Base-by-base conservation (phyloP, 2,113 vertebrate species). In the Neodon shergylaensis region DNA sequence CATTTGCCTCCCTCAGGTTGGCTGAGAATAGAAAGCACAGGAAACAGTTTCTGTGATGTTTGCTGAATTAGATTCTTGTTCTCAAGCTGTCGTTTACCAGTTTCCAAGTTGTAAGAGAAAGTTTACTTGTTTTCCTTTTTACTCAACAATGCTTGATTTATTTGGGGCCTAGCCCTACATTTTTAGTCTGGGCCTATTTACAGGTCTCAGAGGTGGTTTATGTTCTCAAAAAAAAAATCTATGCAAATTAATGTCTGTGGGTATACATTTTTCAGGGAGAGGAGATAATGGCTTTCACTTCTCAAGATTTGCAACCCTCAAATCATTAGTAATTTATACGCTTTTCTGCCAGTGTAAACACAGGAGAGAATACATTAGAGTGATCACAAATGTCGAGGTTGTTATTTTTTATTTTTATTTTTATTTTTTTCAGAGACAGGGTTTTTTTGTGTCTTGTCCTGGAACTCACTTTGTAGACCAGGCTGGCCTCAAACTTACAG, bases 61-160 rank as follows among this genome's bases (percentile, higher is more conserved):
- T 90, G 22, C 36, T 78, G 68, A 87, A 89, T n/a, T 74, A 87
- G 66, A 36, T 22, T 54, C 26, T 33, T 95, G 0, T 49, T 91
- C 65, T 88, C 89, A 76, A 28, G 24, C 22, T 84, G 4, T 91
- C 12, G 19, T 77, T 77, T 76, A 83, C 49, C 63, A 61, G 78
- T 88, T 92, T 94, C 36, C 39, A 28, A 94, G 82, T 76, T 63
- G 28, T 85, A 92, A 44, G 68, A 76, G 17, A 82, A 94, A 68
- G 90, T n/a, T 79, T 70, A 63, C 33, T 77, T 96, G 73, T 76
- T 81, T 96, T 84, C 76, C 63, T 61, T 77, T 78, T 93, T 54
- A 31, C 77, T 94, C 44, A 61, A 33, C 54, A 49, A 26, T 61
- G 31, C 72, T 93, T 88, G 33, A 44, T 88, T 76, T 44, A 28